phyloP scores from a whole-genome alignment of 37 sponge, comb jelly and placozoan genomes.

The Axinella damicornis region DNA sequence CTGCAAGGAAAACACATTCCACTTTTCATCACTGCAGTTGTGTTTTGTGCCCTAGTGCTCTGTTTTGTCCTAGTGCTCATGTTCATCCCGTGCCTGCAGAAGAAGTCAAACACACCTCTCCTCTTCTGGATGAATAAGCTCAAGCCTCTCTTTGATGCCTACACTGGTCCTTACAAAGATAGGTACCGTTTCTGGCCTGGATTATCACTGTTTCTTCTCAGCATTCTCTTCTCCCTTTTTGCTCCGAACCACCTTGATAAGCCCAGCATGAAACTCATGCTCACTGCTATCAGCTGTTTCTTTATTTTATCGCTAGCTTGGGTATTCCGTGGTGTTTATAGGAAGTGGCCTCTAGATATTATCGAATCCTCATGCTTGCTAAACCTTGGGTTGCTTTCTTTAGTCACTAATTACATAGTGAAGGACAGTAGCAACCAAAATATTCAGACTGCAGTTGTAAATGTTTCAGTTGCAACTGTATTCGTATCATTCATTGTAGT shows the following conservation, averaged over 20 bases:
- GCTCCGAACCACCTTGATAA: background rate
- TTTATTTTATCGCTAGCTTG: background rate
- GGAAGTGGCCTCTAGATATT: conserved; percentile 28
- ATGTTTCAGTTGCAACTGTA: no score
- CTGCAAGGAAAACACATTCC: background rate
- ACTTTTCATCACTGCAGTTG: conserved; percentile 1
- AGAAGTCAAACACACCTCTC: background rate
- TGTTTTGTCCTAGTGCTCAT: background rate
- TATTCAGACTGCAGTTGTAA: no score
- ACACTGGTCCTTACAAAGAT: conserved; percentile 31
- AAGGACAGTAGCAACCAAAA: no score
- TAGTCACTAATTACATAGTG: background rate
- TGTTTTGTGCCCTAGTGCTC: background rate
- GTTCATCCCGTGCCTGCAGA: background rate
- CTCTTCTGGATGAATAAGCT: conserved; percentile 11
- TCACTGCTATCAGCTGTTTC: background rate
- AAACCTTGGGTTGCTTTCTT: conserved; percentile 1
- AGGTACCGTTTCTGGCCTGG: conserved; percentile 28
- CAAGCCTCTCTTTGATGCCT: conserved; percentile 28
- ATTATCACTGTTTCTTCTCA: background rate
- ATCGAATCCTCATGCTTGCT: conserved; percentile 6
- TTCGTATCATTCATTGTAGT: no score
- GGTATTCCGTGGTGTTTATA: conserved; percentile 26
- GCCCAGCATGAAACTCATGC: background rate
- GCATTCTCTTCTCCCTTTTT: background rate